Evolutionary conservation across 30 jellyfish, hydroid and myxozoan genomes (phyloP), one percentile per base, ranked within the genome.

Genomic region (Phacellophora camtschatica): DNA sequence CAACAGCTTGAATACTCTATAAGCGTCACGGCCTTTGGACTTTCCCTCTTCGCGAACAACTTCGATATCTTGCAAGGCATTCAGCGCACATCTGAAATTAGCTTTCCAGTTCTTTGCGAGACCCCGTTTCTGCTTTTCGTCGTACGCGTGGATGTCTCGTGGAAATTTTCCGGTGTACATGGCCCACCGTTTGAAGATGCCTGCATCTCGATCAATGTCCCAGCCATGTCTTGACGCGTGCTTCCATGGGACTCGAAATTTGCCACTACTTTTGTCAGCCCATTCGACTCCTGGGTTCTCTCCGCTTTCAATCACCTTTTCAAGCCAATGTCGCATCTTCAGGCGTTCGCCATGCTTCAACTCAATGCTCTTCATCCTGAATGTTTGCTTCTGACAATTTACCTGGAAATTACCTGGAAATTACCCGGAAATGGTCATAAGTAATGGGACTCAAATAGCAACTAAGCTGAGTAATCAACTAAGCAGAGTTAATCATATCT

Each of bases 151-250:
- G 37, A 42, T 32, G 28, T 85, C 86, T 42, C 61, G 62, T 8
- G 80, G 68, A 45, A n/a, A 88, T 53, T 71, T 71, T 7, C 97
- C 97, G 6, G 97, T 90, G 84, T 90, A 84, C 12, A 83, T 67
- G 0, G 97, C 97, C 97, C 97, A 90, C 79, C 39, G 81, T 66
- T 90, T 90, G 62, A 90, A 90, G 22, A 90, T 54, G 35, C 94
- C 43, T 19, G 96, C 97, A 51, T 90, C 97, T 36, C 73, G 72
- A 46, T 80, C 90, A 22, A 73, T 58, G 65, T 50, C 81, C 95
- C 95, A 90, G 20, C 92, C 97, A 22, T 90, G 97, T n/a, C 97
- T 56, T 2, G 97, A 90, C 23, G 95, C 97, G 64, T 90, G 97
- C 57, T 83, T 90, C 97, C 97, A 90, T 2, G 94, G 84, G 4